phyloP scores from a whole-genome alignment of 2,113 vertebrate genomes.

The Otolemur garnettii region DNA sequence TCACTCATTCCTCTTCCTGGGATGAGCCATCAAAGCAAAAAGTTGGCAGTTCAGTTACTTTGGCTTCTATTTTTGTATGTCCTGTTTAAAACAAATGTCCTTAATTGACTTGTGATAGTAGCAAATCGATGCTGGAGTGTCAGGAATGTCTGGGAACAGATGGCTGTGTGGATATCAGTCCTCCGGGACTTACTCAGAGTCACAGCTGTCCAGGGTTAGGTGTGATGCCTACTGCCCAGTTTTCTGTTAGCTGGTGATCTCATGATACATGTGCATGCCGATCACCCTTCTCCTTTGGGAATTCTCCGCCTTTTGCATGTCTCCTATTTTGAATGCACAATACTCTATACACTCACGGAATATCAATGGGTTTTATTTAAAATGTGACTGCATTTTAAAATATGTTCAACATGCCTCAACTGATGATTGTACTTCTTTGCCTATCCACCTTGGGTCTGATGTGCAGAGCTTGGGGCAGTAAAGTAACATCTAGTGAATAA shows the following conservation, averaged over 20 bases:
- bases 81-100: conserved; percentile 53
- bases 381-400: conserved; percentile 38
- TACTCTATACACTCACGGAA: background rate
- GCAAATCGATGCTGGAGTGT: conserved; percentile 52
- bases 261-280: background rate
- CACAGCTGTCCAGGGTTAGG: conserved; percentile 64
- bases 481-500: background rate
- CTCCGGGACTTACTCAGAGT: conserved; percentile 31
- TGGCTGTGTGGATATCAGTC: conserved; percentile 61
- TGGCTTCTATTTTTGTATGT: conserved; percentile 42
- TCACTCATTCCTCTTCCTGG: background rate
- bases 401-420: background rate
- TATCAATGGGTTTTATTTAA: conserved; percentile 47
- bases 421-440: background rate
- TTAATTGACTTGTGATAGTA: conserved; percentile 71
- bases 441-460: background rate
- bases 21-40: conserved; percentile 32
- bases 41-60: conserved; percentile 48
- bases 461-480: background rate
- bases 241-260: conserved; percentile 20
- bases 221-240: background rate
- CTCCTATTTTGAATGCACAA: conserved; percentile 1
- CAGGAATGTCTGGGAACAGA: conserved; percentile 75
- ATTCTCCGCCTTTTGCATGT: background rate
- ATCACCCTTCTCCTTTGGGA: conserved; percentile 44